phyloP scores from a whole-genome alignment of 35 echinoderm and acorn worm species.

The Stichopus chloronotus region DNA sequence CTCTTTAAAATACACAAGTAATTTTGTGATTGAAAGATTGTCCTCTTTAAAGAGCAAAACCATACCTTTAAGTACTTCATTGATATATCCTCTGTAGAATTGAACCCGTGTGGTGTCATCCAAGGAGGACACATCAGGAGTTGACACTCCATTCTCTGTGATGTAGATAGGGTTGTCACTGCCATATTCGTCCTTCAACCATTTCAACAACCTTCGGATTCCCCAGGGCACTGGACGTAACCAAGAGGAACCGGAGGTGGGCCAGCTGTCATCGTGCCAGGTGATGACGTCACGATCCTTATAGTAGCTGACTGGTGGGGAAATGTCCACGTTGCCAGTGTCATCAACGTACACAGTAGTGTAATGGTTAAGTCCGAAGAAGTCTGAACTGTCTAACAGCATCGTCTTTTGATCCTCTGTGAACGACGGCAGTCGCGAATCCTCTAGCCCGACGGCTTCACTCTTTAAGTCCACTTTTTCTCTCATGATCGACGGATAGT shows the following conservation, averaged over 20 bases:
- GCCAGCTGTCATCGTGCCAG: conserved; percentile 73
- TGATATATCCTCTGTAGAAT: conserved; percentile 83
- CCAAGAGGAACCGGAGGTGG: conserved; percentile 74
- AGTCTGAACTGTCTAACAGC: conserved; percentile 64
- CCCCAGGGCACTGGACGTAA: conserved; percentile 86
- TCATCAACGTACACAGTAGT: conserved; percentile 34
- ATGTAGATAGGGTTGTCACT: conserved; percentile 71
- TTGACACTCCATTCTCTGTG: conserved; percentile 95
- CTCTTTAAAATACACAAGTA: too few relatives aligned
- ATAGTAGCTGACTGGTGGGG: background rate
- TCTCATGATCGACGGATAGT: conserved; percentile 90
- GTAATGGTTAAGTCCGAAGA: conserved; percentile 80
- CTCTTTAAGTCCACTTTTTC: conserved; percentile 73
- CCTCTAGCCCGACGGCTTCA: conserved; percentile 45
- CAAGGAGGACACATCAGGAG: too few relatives aligned
- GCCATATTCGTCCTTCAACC: conserved; percentile 75
- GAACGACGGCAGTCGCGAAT: conserved; percentile 81
- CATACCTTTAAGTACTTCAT: conserved; percentile 92
- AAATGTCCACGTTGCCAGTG: background rate
- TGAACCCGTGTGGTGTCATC: conserved; percentile 73
- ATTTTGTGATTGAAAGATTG: too few relatives aligned
- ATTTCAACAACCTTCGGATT: conserved; percentile 68
- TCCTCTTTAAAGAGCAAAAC: too few relatives aligned
- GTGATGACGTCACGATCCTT: conserved; percentile 65
- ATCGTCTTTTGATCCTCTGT: conserved; percentile 69